phyloP scores from a whole-genome alignment of 92 coral and sea anemone species.

The Zoanthus sociatus region DNA sequence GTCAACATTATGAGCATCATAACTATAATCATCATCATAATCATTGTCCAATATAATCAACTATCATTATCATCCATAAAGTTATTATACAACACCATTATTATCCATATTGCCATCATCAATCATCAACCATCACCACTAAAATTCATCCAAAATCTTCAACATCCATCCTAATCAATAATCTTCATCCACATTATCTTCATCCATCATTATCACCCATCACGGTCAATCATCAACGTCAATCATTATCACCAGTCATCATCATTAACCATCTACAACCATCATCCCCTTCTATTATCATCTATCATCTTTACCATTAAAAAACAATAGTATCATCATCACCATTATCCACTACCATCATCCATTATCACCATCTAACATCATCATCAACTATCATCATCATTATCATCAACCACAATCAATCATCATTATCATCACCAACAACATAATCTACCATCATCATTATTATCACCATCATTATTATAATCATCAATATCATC shows the following conservation, averaged over 20 bases:
- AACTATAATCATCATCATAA: neutral
- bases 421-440: neutral
- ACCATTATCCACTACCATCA: no score
- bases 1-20: neutral
- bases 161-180: neutral
- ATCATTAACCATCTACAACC: neutral
- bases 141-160: neutral
- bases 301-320: no score
- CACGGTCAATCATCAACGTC: neutral
- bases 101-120: neutral
- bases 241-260: neutral
- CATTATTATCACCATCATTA: neutral
- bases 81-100: neutral
- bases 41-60: neutral
- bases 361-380: no score
- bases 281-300: no score
- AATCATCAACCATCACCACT: neutral
- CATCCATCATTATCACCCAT: neutral
- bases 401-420: no score
- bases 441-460: neutral
- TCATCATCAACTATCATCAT: no score
- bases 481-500: no score
- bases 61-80: neutral
- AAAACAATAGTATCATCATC: no score
- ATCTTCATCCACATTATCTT: no score